These are phyloP conservation scores for Fulica atra DNA, from an alignment of 2,113 vertebrate genomes.

Conservation along the genomic window DNA sequence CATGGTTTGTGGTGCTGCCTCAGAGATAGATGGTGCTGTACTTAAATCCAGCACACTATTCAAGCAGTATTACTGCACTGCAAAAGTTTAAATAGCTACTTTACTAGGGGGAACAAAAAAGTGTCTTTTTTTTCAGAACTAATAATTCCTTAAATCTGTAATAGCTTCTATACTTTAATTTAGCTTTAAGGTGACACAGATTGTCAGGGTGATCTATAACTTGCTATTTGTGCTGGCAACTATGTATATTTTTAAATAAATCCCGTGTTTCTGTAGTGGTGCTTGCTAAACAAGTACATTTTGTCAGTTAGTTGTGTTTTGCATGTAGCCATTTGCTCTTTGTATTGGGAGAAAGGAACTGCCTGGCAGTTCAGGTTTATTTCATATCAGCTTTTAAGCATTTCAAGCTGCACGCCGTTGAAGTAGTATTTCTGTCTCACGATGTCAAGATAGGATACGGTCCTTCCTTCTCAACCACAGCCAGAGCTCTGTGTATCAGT, in stretches of 20 bases:
- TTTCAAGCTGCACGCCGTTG: background rate
- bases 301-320: background rate
- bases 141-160: background rate
- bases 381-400: background rate
- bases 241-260: background rate
- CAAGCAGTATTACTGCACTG: background rate
- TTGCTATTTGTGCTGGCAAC: background rate
- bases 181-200: background rate
- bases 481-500: background rate
- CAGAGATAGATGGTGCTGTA: background rate
- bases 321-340: background rate
- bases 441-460: background rate
- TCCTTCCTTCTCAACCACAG: background rate
- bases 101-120: background rate
- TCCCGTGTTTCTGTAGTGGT: background rate
- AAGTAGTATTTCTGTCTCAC: background rate
- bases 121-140: background rate
- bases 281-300: background rate
- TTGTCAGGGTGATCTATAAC: background rate
- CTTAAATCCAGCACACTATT: background rate
- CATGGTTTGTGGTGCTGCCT: background rate
- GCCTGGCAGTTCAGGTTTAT: background rate
- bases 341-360: background rate
- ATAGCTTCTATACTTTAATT: background rate
- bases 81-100: background rate